A percentile compares a stretch with the other conserved stretches of the same genome.
Conservation (phyloP, 2,888 invertebrate species). For the Tetheella fluctuosa region DNA sequence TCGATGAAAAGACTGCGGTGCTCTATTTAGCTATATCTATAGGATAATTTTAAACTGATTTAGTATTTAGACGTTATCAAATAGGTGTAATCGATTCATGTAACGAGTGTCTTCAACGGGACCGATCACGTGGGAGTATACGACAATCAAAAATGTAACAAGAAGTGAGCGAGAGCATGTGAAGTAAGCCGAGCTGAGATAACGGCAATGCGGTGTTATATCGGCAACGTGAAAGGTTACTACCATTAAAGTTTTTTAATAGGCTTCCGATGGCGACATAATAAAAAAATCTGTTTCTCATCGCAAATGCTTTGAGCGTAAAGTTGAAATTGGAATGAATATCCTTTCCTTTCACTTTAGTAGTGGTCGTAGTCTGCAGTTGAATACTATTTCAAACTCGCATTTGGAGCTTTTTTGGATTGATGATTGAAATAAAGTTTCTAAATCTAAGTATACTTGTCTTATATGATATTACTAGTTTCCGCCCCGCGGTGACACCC, state of each 20-base stretch:
- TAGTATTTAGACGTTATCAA: constrained; percentile 14
- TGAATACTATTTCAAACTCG: background rate
- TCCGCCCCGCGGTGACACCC: no score
- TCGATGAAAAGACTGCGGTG: no score
- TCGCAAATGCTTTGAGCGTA: background rate
- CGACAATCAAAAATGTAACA: constrained; percentile 52
- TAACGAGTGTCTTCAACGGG: constrained; percentile 35
- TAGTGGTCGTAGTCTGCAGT: background rate
- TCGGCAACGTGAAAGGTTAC: constrained; percentile 27
- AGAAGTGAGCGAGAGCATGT: constrained; percentile 52
- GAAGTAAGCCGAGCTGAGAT: constrained; percentile 45
- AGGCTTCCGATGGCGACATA: constrained; percentile 4
- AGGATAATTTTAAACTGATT: background rate
- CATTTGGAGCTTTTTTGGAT: no score
- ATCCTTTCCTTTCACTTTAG: background rate
- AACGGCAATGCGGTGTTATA: constrained; percentile 33
- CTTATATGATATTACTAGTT: no score
- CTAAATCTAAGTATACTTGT: no score
- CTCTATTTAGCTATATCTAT: background rate
- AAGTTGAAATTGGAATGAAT: constrained; percentile 3
- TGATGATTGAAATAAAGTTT: no score
- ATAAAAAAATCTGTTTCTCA: background rate
- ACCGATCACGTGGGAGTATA: constrained; percentile 31
- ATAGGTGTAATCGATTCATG: constrained; percentile 29
- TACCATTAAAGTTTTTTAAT: constrained; percentile 18